A percentile compares a stretch with the other conserved stretches of the same genome.
These are phyloP conservation scores for Pachypanchax playfairii DNA, from an alignment of 2,113 vertebrate genomes.

Conservation along the genomic window DNA sequence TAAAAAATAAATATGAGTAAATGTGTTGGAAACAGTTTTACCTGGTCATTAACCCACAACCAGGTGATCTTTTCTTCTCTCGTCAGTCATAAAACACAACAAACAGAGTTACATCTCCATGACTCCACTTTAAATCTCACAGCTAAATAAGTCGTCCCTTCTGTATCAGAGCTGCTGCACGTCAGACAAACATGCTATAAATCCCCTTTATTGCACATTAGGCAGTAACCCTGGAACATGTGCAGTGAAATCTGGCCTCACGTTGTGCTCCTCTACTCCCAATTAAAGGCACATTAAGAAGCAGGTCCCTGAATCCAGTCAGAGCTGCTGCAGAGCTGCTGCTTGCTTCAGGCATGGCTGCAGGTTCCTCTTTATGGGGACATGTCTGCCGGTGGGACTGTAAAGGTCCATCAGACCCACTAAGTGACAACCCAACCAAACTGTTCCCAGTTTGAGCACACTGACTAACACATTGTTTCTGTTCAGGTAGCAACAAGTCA, in stretches of 20 bases:
- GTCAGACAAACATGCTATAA: constrained; percentile 52
- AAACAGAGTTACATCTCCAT: constrained; percentile 23
- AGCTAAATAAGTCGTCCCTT: constrained; percentile 44
- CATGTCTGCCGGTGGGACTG: constrained; percentile 28
- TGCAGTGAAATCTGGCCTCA: constrained; percentile 62
- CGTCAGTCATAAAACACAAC: constrained; percentile 15
- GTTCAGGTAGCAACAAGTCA: too few relatives aligned
- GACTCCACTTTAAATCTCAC: constrained; percentile 11
- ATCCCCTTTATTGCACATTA: constrained; percentile 68
- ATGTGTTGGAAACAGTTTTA: not conserved
- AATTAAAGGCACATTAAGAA: constrained; percentile 67
- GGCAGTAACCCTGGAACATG: constrained; percentile 63
- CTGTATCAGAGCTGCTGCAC: constrained; percentile 48
- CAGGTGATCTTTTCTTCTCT: not conserved
- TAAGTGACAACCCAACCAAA: too few relatives aligned
- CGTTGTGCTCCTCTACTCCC: constrained; percentile 45
- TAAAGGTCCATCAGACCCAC: too few relatives aligned
- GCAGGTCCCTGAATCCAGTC: constrained; percentile 33
- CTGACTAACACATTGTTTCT: too few relatives aligned
- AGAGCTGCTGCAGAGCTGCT: constrained; percentile 26
- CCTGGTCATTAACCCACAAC: too few relatives aligned
- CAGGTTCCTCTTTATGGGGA: constrained; percentile 34
- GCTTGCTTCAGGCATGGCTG: constrained; percentile 45
- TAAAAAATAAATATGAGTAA: too few relatives aligned
- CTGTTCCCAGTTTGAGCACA: too few relatives aligned